A percentile compares a stretch with the other conserved stretches of the same genome.
These are phyloP conservation scores for Globodera rostochiensis DNA, from an alignment of 1,140 invertebrate genomes.

Conservation along the genomic window DNA sequence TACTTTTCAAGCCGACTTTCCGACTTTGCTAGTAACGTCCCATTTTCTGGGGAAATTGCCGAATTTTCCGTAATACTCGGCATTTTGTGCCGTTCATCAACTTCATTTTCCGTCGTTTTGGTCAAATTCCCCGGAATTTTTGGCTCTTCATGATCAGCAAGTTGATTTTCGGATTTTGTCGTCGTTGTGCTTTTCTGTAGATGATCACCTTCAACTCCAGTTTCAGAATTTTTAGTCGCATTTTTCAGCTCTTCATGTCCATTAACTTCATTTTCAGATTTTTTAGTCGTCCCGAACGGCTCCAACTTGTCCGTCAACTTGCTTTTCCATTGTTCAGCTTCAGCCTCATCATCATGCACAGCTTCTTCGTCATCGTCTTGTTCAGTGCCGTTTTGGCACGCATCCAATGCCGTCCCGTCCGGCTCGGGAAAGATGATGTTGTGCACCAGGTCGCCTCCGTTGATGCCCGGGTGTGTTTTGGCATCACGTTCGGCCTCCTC, in stretches of 20 bases:
- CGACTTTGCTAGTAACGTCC: not conserved
- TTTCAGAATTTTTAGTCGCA: not conserved
- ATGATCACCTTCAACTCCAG: no score
- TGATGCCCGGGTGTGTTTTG: slow-evolving; percentile 30
- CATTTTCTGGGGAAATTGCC: not conserved
- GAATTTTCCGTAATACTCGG: not conserved
- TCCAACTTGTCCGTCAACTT: not conserved
- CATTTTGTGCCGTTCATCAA: not conserved
- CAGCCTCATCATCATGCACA: not conserved
- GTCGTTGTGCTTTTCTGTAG: no score
- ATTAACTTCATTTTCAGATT: not conserved
- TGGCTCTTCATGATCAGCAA: not conserved
- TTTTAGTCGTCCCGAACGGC: not conserved
- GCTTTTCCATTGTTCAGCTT: not conserved
- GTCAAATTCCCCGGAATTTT: not conserved
- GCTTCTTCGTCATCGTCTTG: not conserved
- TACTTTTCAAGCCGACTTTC: slow-evolving; percentile 23
- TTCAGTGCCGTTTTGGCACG: not conserved
- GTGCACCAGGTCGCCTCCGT: slow-evolving; percentile 29
- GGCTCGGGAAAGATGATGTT: slow-evolving; percentile 25
- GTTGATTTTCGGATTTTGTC: not conserved
- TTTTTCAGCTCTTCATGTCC: not conserved
- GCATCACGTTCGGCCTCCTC: slow-evolving; percentile 26
- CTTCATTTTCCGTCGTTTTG: not conserved
- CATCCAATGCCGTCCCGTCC: not conserved